Conservation (phyloP, 2,888 invertebrate genomes). For the Drosophila neoperkinsi region DNA sequence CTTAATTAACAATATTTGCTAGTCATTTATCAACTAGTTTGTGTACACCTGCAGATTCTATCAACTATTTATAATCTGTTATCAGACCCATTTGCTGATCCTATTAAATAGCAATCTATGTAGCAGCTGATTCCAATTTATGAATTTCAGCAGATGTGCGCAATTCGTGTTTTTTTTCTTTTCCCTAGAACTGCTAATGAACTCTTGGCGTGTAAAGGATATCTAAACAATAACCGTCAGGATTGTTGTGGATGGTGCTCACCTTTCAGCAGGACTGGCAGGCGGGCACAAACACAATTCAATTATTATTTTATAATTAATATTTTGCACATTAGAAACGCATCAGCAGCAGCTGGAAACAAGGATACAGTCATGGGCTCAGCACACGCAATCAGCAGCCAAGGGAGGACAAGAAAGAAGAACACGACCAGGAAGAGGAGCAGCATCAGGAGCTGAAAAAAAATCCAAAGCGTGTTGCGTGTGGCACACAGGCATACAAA, state of each 20-base stretch:
- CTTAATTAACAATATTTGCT: constrained; percentile 21
- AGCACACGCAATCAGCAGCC: constrained; percentile 56
- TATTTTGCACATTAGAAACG: constrained; percentile 80
- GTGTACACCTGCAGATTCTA: constrained; percentile 12
- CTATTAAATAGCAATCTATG: constrained; percentile 63
- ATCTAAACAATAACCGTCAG: constrained; percentile 49
- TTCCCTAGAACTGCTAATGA: constrained; percentile 55
- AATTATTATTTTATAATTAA: constrained; percentile 81
- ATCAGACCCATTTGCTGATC: constrained; percentile 35
- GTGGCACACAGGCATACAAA: constrained; percentile 44
- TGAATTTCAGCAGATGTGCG: constrained; percentile 57
- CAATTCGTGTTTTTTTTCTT: constrained; percentile 21
- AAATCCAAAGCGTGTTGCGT: constrained; percentile 55
- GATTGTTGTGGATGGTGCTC: constrained; percentile 20
- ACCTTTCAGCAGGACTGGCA: constrained; percentile 64
- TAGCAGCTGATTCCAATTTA: constrained; percentile 44
- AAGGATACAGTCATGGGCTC: constrained; percentile 49
- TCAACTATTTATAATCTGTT: constrained; percentile 29
- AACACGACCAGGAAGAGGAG: constrained; percentile 4
- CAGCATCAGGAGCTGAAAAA: constrained; percentile 17
- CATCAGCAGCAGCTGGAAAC: constrained; percentile 71
- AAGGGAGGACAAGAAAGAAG: background rate
- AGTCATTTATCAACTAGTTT: constrained; percentile 18
- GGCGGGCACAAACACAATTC: constrained; percentile 65
- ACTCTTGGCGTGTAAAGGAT: constrained; percentile 69